Percentiles rank a stretch among this genome's conserved stretches.
Conservation (phyloP, 2,113 vertebrate genomes). For the Sclerurus mexicanus region DNA sequence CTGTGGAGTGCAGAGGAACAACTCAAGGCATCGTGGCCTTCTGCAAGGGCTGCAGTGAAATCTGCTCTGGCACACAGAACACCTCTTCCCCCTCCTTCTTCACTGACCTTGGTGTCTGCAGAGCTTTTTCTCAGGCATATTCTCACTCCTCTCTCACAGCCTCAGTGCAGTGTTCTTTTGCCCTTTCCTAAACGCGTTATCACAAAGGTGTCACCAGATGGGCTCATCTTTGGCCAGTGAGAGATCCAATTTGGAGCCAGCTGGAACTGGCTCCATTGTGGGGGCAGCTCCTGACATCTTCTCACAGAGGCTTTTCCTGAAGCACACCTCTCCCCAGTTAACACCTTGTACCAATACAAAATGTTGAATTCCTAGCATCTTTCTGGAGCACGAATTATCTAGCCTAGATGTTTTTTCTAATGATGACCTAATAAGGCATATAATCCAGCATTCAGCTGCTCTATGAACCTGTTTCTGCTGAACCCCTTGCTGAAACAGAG, state of each 20-base stretch:
- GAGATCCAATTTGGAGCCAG: not conserved
- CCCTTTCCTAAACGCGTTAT: not conserved
- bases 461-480: not conserved
- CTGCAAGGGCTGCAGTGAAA: not conserved
- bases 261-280: rapidly evolving
- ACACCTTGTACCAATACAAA: rapidly evolving
- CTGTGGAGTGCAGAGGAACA: not conserved
- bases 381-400: not conserved
- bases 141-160: not conserved
- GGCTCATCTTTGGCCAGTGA: not conserved
- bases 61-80: not conserved
- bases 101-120: not conserved
- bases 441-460: not conserved
- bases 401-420: not conserved
- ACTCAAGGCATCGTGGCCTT: not conserved
- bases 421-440: not conserved
- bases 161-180: not conserved
- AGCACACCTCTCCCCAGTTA: rapidly evolving
- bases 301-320: not conserved
- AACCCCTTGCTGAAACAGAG: not conserved
- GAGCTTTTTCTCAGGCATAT: not conserved
- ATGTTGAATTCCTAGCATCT: not conserved
- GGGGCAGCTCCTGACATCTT: not conserved
- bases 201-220: not conserved
- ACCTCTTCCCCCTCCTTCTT: not conserved